Percentiles rank a stretch among this genome's conserved stretches.
These are phyloP conservation scores for Loxodonta africana DNA, from an alignment of 2,113 vertebrate genomes.

Conservation along the genomic window DNA sequence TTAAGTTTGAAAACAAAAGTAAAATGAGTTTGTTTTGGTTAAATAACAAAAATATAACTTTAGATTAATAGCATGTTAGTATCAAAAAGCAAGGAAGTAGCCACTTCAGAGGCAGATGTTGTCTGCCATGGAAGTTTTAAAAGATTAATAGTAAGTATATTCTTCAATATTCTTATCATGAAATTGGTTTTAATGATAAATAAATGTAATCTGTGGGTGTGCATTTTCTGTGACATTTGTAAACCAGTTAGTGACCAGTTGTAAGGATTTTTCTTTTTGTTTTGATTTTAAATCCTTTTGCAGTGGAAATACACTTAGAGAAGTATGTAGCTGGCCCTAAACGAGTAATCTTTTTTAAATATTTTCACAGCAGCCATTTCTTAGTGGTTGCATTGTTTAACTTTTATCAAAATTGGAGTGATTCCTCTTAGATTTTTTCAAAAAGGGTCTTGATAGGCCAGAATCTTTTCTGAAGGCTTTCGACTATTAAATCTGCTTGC, in stretches of 20 bases:
- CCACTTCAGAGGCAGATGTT: conserved; percentile 51
- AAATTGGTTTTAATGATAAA: conserved; percentile 55
- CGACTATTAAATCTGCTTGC: conserved; percentile 41
- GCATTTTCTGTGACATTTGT: conserved; percentile 58
- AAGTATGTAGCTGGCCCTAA: conserved; percentile 24
- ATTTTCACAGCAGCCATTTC: conserved; percentile 45
- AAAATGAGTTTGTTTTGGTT: conserved; percentile 63
- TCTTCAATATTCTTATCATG: conserved; percentile 41
- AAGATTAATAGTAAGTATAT: conserved; percentile 82
- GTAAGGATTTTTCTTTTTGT: conserved; percentile 49
- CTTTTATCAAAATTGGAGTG: conserved; percentile 48
- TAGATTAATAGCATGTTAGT: conserved; percentile 69
- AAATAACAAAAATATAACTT: conserved; percentile 66
- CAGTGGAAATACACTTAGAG: conserved; percentile 49
- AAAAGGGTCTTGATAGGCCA: conserved; percentile 25
- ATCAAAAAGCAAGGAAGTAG: conserved; percentile 65
- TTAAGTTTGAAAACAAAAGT: conserved; percentile 71
- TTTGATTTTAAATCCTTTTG: conserved; percentile 44
- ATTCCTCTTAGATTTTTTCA: conserved; percentile 66
- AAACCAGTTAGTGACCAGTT: conserved; percentile 62
- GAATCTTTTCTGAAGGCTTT: conserved; percentile 66
- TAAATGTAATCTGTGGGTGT: neutral
- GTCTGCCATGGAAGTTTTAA: conserved; percentile 65
- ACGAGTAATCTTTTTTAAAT: conserved; percentile 16
- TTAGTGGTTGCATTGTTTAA: conserved; percentile 62